Conservation (phyloP, 2,797 vertebrate genomes). For the Silurus lanzhouensis region DNA sequence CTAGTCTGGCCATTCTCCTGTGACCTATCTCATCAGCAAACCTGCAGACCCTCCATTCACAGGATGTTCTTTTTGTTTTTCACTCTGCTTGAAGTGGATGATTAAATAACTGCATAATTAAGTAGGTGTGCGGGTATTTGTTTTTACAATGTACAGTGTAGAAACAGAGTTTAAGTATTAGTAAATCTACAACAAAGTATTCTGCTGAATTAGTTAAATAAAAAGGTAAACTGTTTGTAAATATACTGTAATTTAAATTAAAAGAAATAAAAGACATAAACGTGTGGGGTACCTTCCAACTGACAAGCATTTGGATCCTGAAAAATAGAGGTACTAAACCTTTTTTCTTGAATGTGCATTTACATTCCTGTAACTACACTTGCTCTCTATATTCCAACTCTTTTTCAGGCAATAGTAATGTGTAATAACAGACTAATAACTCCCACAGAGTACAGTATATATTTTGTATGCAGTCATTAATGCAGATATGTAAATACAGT, state of each 20-base stretch:
- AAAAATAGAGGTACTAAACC: not conserved
- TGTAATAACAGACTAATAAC: not conserved
- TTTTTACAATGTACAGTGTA: not conserved
- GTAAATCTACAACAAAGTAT: not conserved
- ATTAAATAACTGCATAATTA: too few species aligned
- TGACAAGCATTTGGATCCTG: not conserved
- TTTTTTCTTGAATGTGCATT: not conserved
- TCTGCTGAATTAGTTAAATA: not conserved
- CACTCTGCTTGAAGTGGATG: too few species aligned
- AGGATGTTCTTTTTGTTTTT: too few species aligned
- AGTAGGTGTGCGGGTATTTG: not conserved
- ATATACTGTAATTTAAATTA: not conserved
- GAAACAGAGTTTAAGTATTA: not conserved
- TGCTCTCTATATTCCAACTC: not conserved
- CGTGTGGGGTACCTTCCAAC: not conserved
- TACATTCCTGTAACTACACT: not conserved
- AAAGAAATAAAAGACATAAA: not conserved
- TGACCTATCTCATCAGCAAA: too few species aligned
- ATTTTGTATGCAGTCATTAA: slow-evolving; percentile 11
- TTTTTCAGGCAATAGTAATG: slow-evolving; percentile 9
- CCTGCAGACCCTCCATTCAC: too few species aligned
- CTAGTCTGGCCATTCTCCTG: too few species aligned
- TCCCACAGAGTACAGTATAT: not conserved
- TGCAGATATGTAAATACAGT: slow-evolving; percentile 25
- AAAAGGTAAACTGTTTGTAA: not conserved